Conservation (phyloP, 2,113 vertebrate genomes). For the Phoenicopterus ruber region DNA sequence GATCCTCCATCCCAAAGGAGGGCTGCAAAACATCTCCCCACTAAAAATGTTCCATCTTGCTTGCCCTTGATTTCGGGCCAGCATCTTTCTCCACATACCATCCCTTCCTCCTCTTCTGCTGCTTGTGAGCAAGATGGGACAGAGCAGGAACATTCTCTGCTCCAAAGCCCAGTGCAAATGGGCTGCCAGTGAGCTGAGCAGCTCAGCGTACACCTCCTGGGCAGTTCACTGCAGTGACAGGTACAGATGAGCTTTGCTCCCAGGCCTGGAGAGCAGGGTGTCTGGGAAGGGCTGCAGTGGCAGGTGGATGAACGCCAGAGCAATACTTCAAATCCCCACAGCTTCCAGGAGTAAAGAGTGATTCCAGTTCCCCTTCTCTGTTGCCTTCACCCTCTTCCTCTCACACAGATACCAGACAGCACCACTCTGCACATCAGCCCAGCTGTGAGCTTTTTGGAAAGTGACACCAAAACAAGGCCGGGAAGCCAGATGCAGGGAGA, state of each 20-base stretch:
- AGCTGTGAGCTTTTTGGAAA: neutral
- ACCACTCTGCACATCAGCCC: neutral
- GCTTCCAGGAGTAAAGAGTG: neutral
- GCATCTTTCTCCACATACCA: neutral
- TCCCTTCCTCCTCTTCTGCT: neutral
- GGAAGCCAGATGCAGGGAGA: neutral
- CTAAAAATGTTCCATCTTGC: neutral
- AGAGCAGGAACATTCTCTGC: neutral
- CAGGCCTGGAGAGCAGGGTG: neutral
- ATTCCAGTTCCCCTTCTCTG: neutral
- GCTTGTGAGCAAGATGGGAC: neutral
- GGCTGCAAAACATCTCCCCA: neutral
- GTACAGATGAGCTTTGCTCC: neutral
- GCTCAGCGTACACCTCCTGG: fast-evolving
- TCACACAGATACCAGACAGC: neutral
- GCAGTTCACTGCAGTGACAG: neutral
- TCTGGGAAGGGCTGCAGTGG: neutral
- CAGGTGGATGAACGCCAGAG: neutral
- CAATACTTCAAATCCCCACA: neutral
- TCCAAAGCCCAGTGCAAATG: neutral
- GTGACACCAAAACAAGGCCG: neutral
- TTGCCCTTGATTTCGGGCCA: neutral
- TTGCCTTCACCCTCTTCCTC: neutral
- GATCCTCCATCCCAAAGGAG: neutral
- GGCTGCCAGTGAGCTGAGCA: neutral